These are phyloP conservation scores for Mormyrops boulengeri DNA, from an alignment of 2,797 vertebrate species.

Conservation along the genomic window DNA sequence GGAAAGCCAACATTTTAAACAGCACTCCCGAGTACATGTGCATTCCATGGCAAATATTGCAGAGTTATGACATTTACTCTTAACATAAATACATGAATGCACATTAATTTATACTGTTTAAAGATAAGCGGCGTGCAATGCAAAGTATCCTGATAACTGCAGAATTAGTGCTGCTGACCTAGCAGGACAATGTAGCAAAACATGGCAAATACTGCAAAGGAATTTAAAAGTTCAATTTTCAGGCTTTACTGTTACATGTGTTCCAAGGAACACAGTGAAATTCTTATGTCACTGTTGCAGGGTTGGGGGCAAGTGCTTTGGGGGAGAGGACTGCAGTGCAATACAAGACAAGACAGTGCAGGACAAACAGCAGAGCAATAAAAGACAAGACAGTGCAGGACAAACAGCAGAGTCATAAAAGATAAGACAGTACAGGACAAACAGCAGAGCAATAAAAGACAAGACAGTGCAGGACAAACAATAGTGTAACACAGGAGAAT, in stretches of 20 bases:
- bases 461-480: too few relatives aligned
- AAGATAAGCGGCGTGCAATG: not conserved
- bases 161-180: not conserved
- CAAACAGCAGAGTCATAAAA: too few relatives aligned
- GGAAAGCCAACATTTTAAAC: not conserved
- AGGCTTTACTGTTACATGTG: not conserved
- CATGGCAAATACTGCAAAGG: not conserved
- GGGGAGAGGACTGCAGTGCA: not conserved
- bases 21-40: not conserved
- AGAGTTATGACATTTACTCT: not conserved
- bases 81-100: not conserved
- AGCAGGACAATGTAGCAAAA: not conserved
- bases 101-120: not conserved
- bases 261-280: not conserved
- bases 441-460: too few relatives aligned
- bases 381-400: too few relatives aligned
- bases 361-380: not conserved
- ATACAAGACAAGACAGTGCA: not conserved
- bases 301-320: not conserved
- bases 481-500: not conserved
- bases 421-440: not conserved
- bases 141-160: not conserved
- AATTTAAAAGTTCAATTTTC: not conserved
- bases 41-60: not conserved
- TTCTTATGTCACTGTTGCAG: not conserved